Evolutionary conservation across 2,888 invertebrate genomes (phyloP), one percentile per base, ranked within the genome.

Genomic region (Lobophora halterata): DNA sequence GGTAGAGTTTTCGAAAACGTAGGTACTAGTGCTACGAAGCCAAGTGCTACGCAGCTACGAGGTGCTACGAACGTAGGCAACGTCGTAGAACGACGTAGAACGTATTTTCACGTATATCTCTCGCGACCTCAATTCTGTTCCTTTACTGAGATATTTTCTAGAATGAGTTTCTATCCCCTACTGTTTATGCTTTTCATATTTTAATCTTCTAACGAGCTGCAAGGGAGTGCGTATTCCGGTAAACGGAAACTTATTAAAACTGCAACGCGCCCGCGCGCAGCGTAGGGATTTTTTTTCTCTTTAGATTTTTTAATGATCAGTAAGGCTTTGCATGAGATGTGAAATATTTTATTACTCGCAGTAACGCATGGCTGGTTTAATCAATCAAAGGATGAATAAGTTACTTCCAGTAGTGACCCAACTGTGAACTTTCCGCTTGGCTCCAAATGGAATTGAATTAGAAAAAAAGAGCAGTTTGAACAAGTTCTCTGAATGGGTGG

Each of bases 41-140:
- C 16, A 9, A 27, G 26, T 25, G 52, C 58, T 60, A 59, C 57
- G 57, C 10, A 19, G 10, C 65, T 69, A 69, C 52, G 40, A 16
- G 18, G 32, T 23, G 30, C 21, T 46, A 48, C 48, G 58, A 53
- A 4, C 52, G 58, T 61, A 55, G 52, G 42, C 31, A 2, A 5
- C 21, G 13, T n/a, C 18, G 28, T 38, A 27, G 27, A 30, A 11
- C 7, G 19, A 25, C 18, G 9, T 24, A 16, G n/a, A n/a, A n/a
- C n/a, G n/a, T n/a, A n/a, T n/a, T n/a, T n/a, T n/a, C n/a, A n/a
- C n/a, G n/a, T n/a, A n/a, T n/a, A n/a, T n/a, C n/a, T n/a, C n/a
- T n/a, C n/a, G n/a, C n/a, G n/a, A n/a, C n/a, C n/a, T n/a, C n/a
- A n/a, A n/a, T n/a, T n/a, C n/a, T n/a, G n/a, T n/a, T n/a, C n/a